phyloP scores from a whole-genome alignment of 92 coral and sea anemone genomes.

The Palythoa caribaeorum region DNA sequence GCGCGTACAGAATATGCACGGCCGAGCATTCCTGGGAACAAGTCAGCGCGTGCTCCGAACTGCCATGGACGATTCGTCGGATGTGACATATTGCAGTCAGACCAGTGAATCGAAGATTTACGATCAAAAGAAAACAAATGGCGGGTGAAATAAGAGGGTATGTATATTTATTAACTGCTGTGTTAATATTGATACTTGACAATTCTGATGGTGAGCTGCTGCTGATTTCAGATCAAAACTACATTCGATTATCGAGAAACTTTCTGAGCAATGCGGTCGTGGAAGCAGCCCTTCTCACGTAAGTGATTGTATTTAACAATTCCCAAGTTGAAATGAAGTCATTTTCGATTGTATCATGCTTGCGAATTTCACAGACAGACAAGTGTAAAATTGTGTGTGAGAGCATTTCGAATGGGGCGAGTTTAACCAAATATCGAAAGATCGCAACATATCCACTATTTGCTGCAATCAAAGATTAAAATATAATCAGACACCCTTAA shows the following conservation, averaged over 20 bases:
- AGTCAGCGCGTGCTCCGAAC: not conserved
- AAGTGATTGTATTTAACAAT: constrained; percentile 21
- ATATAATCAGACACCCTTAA: not conserved
- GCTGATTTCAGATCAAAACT: constrained; percentile 67
- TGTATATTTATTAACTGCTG: not conserved
- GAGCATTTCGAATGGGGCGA: not conserved
- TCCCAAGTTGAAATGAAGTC: not conserved
- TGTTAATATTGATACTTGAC: not conserved
- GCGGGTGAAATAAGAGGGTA: constrained; percentile 22
- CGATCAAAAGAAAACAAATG: constrained; percentile 4
- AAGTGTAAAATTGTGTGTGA: not conserved
- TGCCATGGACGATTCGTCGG: not conserved
- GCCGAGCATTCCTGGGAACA: constrained; percentile 1
- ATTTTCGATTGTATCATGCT: not conserved
- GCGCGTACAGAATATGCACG: not conserved
- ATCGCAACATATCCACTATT: not conserved
- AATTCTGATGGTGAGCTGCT: not conserved
- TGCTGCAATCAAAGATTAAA: not conserved
- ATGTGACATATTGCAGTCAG: not conserved
- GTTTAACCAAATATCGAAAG: not conserved
- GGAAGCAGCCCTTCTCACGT: constrained; percentile 60
- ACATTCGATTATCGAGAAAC: constrained; percentile 87
- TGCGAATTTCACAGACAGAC: not conserved
- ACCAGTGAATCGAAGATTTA: not conserved
- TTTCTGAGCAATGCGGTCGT: constrained; percentile 82